Evolutionary conservation across 1,140 invertebrate genomes (phyloP).

Genomic region (Metopolophium dirhodum): DNA sequence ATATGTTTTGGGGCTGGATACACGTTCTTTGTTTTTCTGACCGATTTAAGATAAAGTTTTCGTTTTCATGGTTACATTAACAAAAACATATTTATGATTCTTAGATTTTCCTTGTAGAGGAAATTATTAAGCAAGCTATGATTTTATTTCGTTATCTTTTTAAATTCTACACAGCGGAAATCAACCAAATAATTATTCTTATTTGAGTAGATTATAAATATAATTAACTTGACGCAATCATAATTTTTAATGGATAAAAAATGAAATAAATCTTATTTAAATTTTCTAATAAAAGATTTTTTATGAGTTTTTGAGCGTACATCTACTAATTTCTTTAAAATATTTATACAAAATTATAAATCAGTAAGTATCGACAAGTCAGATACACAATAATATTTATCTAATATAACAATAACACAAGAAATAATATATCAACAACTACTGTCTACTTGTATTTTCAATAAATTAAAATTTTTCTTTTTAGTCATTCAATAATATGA

Average conservation of each 20-base stretch:
- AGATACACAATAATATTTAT: neutral
- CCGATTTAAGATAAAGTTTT: too few relatives aligned
- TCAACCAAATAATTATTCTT: neutral
- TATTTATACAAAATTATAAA: neutral
- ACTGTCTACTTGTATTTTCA: neutral
- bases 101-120: too few relatives aligned
- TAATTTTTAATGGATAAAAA: neutral
- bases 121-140: too few relatives aligned
- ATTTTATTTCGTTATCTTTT: neutral
- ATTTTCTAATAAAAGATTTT: neutral
- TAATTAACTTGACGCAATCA: too few relatives aligned
- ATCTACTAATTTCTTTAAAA: too few relatives aligned
- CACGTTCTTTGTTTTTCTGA: too few relatives aligned
- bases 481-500: neutral
- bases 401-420: neutral
- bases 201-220: neutral
- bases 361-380: too few relatives aligned
- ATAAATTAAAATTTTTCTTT: neutral
- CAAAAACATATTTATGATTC: too few relatives aligned
- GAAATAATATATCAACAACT: neutral
- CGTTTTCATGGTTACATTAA: too few relatives aligned
- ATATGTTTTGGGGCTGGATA: too few relatives aligned
- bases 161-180: neutral
- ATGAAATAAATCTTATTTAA: neutral
- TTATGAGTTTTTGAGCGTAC: too few relatives aligned